Conservation (phyloP, 2,888 invertebrate species). For the Dryobota labecula region DNA sequence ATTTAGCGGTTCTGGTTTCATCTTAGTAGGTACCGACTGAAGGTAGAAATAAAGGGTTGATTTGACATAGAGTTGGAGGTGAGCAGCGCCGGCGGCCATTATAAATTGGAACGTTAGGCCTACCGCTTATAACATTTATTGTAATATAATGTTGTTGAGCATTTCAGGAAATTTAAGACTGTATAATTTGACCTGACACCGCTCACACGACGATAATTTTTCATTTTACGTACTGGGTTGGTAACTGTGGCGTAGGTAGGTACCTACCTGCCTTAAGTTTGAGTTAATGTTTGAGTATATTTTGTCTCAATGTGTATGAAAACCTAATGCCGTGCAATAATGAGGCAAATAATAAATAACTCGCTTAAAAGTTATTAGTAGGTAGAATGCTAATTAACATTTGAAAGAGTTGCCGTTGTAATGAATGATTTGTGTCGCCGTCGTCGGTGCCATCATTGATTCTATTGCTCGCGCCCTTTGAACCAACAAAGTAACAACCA, state of each 20-base stretch:
- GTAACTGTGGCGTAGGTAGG: background rate
- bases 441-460: background rate
- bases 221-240: background rate
- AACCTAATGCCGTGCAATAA: background rate
- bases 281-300: too few relatives aligned
- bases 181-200: too few relatives aligned
- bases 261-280: too few relatives aligned
- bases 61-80: too few relatives aligned
- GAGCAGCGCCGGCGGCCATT: too few relatives aligned
- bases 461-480: background rate
- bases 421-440: background rate
- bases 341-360: background rate
- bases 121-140: too few relatives aligned
- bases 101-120: too few relatives aligned
- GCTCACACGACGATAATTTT: background rate
- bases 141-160: too few relatives aligned
- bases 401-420: background rate
- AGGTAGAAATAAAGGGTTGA: too few relatives aligned
- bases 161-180: too few relatives aligned
- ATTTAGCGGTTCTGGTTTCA: background rate
- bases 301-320: background rate
- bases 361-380: background rate
- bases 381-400: background rate
- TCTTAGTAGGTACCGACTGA: too few relatives aligned
- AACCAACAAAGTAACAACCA: background rate